A percentile compares a stretch with the other conserved stretches of the same genome.
Conservation (phyloP, 2,113 vertebrate genomes). For the Oncorhynchus mykiss region DNA sequence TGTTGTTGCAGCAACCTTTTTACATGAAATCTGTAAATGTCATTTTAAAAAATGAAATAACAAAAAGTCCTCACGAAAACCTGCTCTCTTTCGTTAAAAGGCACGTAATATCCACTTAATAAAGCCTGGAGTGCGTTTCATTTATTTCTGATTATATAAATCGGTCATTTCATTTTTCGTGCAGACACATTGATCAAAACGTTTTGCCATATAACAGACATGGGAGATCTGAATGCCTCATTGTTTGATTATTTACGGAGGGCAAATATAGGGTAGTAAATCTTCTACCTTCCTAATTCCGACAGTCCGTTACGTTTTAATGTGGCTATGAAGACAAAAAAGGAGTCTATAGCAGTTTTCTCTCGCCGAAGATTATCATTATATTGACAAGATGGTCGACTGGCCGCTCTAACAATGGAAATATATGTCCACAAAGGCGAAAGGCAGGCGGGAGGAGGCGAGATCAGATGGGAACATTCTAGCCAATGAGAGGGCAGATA, state of each 20-base stretch:
- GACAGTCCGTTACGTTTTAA: conserved; percentile 11
- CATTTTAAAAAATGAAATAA: not conserved
- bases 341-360: conserved; percentile 13
- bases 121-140: not conserved
- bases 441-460: too few species aligned
- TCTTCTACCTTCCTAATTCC: conserved; percentile 16
- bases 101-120: conserved; percentile 27
- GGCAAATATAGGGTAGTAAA: not conserved
- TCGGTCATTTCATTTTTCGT: conserved; percentile 34
- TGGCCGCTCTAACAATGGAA: too few species aligned
- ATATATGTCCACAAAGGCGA: too few species aligned
- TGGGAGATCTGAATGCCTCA: conserved; percentile 21
- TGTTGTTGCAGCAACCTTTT: conserved; percentile 43
- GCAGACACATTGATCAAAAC: conserved; percentile 17
- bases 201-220: conserved; percentile 18
- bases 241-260: conserved; percentile 20
- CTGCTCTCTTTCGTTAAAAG: conserved; percentile 14
- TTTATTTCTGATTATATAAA: conserved; percentile 25
- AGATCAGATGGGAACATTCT: too few species aligned
- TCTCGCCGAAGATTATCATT: too few species aligned
- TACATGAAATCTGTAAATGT: conserved; percentile 27
- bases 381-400: too few species aligned
- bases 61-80: not conserved
- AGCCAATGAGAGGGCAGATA: too few species aligned
- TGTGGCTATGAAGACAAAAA: conserved; percentile 34